Evolutionary conservation across 1,140 invertebrate genomes (phyloP).

Genomic region (Drosophila watanabei): DNA sequence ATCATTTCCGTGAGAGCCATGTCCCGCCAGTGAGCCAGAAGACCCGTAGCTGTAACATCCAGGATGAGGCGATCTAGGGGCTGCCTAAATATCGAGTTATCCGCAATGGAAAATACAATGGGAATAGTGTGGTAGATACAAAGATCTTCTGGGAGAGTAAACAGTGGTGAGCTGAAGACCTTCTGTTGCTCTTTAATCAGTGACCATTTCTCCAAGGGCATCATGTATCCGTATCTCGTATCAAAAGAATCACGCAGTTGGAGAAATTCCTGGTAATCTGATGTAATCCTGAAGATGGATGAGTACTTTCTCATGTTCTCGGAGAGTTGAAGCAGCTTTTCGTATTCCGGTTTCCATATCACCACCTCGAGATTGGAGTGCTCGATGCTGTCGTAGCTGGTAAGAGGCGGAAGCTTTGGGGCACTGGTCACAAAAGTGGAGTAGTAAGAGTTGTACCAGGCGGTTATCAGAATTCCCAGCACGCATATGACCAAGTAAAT

Average conservation of each 20-base stretch:
- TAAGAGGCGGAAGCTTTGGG: slow-evolving; percentile 23
- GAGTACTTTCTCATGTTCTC: slow-evolving; percentile 40
- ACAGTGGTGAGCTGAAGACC: slow-evolving; percentile 64
- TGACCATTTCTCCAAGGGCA: slow-evolving; percentile 65
- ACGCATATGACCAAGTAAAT: slow-evolving; percentile 69
- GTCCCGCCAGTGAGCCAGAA: slow-evolving; percentile 54
- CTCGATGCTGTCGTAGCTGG: slow-evolving; percentile 56
- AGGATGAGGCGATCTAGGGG: slow-evolving; percentile 53
- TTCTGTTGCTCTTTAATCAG: slow-evolving; percentile 65
- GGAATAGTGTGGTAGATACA: slow-evolving; percentile 62
- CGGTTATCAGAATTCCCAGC: slow-evolving; percentile 63
- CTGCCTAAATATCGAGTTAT: slow-evolving; percentile 58
- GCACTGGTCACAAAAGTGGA: slow-evolving; percentile 69
- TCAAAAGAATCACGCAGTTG: slow-evolving; percentile 66
- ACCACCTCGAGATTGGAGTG: slow-evolving; percentile 46
- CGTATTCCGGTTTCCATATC: slow-evolving; percentile 61
- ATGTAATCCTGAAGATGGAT: slow-evolving; percentile 51
- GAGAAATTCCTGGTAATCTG: slow-evolving; percentile 48
- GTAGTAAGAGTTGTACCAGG: slow-evolving; percentile 72
- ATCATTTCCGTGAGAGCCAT: slow-evolving; percentile 67
- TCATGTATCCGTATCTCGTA: slow-evolving; percentile 64
- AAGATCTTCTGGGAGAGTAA: slow-evolving; percentile 50
- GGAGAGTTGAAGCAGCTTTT: slow-evolving; percentile 10
- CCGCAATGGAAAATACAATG: slow-evolving; percentile 56
- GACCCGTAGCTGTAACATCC: slow-evolving; percentile 56